Evolutionary conservation across 2,113 vertebrate species (phyloP), one percentile per base, ranked within the genome.

Genomic region (Sphyrna mokarran): DNA sequence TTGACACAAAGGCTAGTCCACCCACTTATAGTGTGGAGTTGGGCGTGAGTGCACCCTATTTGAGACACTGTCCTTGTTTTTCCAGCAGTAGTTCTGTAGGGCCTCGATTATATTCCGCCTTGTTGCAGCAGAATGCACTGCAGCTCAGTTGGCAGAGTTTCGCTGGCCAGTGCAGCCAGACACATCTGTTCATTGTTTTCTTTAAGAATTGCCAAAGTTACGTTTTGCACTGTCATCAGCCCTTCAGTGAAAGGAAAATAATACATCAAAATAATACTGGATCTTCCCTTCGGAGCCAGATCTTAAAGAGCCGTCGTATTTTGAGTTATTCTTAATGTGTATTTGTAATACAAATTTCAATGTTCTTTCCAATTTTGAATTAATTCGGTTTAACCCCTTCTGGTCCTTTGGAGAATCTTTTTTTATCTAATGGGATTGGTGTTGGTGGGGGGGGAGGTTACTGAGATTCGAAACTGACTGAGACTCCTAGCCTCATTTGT

Each of bases 141-240:
- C 94, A 72, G 68, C 37, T 95, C 69, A 43, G 48, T 69, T 29
- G 69, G 69, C 94, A 33, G 69, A 33, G 68, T 43, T 95, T 26
- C 68, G 33, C 2, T 70, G 43, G 26, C 13, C 26, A 54, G 4
- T 33, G 9, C 48, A 97, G 97, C 97, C 97, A 97, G 97, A 98
- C 98, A 98, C 98, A 99, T 98, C 98, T 99, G 98, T 98, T 98
- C 98, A 97, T 97, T 97, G 97, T 98, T 98, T 98, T 97, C 26
- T 48, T 72, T 43, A 29, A 95, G 33, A 72, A 95, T 95, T 72
- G 69, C 69, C 69, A 76, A 72, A 95, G 69, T 95, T 72, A 8
- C 2, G 43, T 72, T 54, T 76, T 72, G 69, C 40, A 95, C 94
- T 54, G 43, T 95, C 70, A 76, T 95, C 40, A 48, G 68, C 40